These are phyloP conservation scores for Drosophila yooni DNA, from an alignment of 2,888 invertebrate species.

Conservation along the genomic window DNA sequence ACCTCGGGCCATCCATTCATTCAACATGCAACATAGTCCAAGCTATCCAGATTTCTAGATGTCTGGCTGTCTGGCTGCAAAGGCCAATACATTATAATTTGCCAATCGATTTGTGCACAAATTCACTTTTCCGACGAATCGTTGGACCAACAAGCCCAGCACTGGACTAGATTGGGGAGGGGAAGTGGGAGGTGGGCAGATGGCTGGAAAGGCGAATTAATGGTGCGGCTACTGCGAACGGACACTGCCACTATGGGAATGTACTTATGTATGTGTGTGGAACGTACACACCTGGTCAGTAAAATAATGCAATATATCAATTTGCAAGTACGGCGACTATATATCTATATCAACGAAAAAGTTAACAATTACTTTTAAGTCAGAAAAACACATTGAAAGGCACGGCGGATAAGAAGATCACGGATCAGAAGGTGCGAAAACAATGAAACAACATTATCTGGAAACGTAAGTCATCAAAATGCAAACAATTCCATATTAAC, in stretches of 20 bases:
- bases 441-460: neutral
- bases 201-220: conserved; percentile 37
- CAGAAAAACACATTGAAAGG: neutral
- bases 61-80: conserved; percentile 1
- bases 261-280: conserved; percentile 19
- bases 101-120: conserved; percentile 77
- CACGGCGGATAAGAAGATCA: too few species aligned
- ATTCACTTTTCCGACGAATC: conserved; percentile 62
- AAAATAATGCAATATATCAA: neutral
- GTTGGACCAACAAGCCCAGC: conserved; percentile 24
- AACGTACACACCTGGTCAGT: neutral
- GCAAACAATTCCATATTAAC: neutral
- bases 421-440: neutral
- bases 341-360: neutral
- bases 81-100: conserved; percentile 74
- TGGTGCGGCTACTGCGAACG: conserved; percentile 47
- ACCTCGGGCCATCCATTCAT: conserved; percentile 65
- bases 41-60: neutral
- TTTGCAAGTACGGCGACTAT: too few species aligned
- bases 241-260: conserved; percentile 19
- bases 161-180: neutral
- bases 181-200: neutral
- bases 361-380: neutral
- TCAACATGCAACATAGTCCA: conserved; percentile 25
- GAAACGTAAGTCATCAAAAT: neutral